Base-by-base conservation (phyloP, 2,888 invertebrate genomes). In the Argynnis bischoffii region DNA sequence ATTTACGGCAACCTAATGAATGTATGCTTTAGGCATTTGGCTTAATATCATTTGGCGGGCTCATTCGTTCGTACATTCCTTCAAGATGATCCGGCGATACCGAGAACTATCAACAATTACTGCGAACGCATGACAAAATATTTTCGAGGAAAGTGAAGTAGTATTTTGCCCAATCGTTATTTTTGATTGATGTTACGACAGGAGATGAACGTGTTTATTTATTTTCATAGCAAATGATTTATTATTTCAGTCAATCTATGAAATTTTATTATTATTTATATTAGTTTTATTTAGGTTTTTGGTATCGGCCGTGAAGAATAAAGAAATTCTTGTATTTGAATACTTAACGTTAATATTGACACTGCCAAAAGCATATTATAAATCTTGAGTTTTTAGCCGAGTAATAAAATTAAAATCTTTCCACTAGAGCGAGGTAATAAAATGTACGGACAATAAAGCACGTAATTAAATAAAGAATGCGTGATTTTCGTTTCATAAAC, bases 71-170 rank as follows among this genome's bases (percentile, higher is more conserved):
- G 14, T 51, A 57, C 66, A 69, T 69, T 66, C 69, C 53, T 63
- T 21, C 3, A n/a, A 31, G 65, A 5, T 53, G 61, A 69, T 61
- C 61, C 47, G 56, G 47, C 46, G 14, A 66, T 61, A 65, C 65
- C 18, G 55, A 56, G 64, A 68, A 64, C 35, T 61, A 54, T 61
- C 50, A 46, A 69, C 56, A 56, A 63, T 53, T 69, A 69, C 69
- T 11, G 13, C 26, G 69, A 69, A 69, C 21, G 46, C 56, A 47
- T 65, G 41, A 55, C 47, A 55, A 60, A 46, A 16, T 31, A 55
- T 21, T 31, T 46, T 55, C n/a, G 47, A 53, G 55, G 53, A 61
- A 55, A 65, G 47, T 47, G 13, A n/a, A 16, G 35, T 16, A 55
- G 55, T 48, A 41, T 63, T 31, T 31, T 21, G 31, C 2, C 18